Evolutionary conservation across 2,113 vertebrate genomes (phyloP).

Genomic region (Hemicordylus capensis): DNA sequence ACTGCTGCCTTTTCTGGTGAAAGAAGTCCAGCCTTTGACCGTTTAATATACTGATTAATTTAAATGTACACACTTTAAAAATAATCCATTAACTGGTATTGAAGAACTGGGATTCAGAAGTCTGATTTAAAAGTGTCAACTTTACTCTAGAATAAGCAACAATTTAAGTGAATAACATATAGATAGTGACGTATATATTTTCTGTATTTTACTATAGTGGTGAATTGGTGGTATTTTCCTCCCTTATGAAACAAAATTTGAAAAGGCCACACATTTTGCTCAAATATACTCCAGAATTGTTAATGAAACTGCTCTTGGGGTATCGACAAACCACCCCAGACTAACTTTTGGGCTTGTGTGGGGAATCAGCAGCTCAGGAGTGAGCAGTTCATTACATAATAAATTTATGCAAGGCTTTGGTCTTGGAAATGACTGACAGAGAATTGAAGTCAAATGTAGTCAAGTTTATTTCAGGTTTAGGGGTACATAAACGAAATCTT

Average conservation of each 20-base stretch:
- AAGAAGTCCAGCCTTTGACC: not conserved
- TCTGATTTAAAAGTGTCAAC: not conserved
- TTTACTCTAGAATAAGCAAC: not conserved
- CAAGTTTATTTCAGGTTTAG: too few species aligned
- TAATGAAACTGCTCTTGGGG: too few species aligned
- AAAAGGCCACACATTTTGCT: not conserved
- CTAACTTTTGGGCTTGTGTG: too few species aligned
- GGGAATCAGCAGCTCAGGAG: too few species aligned
- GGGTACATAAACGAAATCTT: too few species aligned
- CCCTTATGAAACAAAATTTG: not conserved
- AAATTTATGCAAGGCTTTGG: too few species aligned
- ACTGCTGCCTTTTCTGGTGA: not conserved
- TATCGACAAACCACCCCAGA: too few species aligned
- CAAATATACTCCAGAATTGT: too few species aligned
- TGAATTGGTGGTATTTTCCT: not conserved
- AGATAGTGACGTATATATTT: not conserved
- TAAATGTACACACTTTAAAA: conserved; percentile 1
- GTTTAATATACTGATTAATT: not conserved
- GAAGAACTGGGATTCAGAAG: not conserved
- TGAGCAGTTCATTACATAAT: too few species aligned
- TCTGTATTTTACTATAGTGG: not conserved
- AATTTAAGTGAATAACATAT: not conserved
- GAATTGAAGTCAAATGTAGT: too few species aligned
- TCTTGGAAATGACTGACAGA: too few species aligned
- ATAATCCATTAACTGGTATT: not conserved